Evolutionary conservation across 2,888 invertebrate species (phyloP).

Genomic region (Trisateles emortualis): DNA sequence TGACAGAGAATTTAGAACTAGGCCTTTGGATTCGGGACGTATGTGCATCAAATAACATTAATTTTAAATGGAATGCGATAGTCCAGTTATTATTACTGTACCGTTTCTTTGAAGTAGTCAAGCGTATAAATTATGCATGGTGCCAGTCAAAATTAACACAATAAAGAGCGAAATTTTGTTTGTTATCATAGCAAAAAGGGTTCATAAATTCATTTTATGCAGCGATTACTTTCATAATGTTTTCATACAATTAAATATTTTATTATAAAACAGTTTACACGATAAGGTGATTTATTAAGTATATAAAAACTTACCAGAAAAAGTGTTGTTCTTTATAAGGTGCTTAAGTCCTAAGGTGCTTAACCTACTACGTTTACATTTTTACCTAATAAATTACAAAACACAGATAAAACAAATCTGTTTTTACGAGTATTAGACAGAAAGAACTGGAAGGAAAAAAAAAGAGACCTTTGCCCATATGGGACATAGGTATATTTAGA

Average conservation of each 20-base stretch:
- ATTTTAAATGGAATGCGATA: slow-evolving; percentile 8
- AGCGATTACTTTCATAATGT: background rate
- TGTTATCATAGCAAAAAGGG: background rate
- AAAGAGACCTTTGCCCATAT: too few relatives aligned
- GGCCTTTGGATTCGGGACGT: slow-evolving; percentile 3
- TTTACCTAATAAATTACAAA: too few relatives aligned
- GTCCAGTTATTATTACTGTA: background rate
- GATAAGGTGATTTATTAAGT: background rate
- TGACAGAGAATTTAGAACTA: slow-evolving; percentile 35
- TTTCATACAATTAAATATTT: background rate
- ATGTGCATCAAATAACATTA: slow-evolving; percentile 7
- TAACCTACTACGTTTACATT: too few relatives aligned
- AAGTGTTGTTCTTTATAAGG: too few relatives aligned
- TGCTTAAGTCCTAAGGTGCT: too few relatives aligned
- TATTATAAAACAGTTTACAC: background rate
- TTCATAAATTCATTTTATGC: slow-evolving; percentile 1
- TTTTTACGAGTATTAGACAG: too few relatives aligned
- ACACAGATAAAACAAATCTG: too few relatives aligned
- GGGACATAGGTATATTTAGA: too few relatives aligned
- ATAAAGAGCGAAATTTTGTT: slow-evolving; percentile 1
- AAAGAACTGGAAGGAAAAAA: too few relatives aligned
- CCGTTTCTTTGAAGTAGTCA: slow-evolving; percentile 7
- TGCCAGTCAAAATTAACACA: slow-evolving; percentile 2
- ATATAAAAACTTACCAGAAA: too few relatives aligned
- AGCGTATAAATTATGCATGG: slow-evolving; percentile 5